Percentiles rank a stretch among this genome's conserved stretches.
Conservation (phyloP, 2,113 vertebrate species). For the Thamnophis sirtalis region DNA sequence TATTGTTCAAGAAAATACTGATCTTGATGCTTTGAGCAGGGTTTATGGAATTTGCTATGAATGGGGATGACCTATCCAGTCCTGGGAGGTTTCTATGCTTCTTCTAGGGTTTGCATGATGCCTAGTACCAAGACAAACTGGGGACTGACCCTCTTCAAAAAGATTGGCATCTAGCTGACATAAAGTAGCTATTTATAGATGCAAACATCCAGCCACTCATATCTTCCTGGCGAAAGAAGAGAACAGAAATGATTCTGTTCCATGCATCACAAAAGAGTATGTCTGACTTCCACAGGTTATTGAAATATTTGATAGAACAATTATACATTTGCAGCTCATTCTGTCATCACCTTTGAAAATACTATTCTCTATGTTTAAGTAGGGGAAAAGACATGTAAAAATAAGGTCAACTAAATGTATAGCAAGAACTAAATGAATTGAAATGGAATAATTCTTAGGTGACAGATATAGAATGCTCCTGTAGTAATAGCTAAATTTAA, state of each 20-base stretch:
- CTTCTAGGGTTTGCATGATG: conserved; percentile 71
- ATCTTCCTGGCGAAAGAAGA: conserved; percentile 74
- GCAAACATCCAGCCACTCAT: conserved; percentile 76
- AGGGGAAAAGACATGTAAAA: conserved; percentile 47
- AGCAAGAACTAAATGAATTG: conserved; percentile 52
- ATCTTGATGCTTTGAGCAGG: conserved; percentile 55
- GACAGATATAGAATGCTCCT: conserved; percentile 55
- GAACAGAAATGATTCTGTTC: conserved; percentile 56
- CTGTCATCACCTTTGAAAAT: conserved; percentile 38
- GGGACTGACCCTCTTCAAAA: conserved; percentile 77
- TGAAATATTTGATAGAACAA: conserved; percentile 34
- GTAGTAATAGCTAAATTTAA: conserved; percentile 39
- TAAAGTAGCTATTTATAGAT: conserved; percentile 96
- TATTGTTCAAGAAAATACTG: conserved; percentile 45
- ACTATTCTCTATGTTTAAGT: conserved; percentile 20
- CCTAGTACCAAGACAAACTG: conserved; percentile 69
- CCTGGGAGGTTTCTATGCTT: conserved; percentile 69
- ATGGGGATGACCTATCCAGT: conserved; percentile 65
- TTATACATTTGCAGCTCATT: background rate
- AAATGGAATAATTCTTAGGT: conserved; percentile 55
- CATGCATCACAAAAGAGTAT: conserved; percentile 59
- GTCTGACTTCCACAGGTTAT: conserved; percentile 39
- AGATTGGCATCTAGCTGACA: conserved; percentile 90
- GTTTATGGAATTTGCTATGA: conserved; percentile 57
- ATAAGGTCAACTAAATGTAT: conserved; percentile 50